A percentile compares a stretch with the other conserved stretches of the same genome.
Conservation (phyloP, 1,140 invertebrate genomes). For the Cydia pomonella region DNA sequence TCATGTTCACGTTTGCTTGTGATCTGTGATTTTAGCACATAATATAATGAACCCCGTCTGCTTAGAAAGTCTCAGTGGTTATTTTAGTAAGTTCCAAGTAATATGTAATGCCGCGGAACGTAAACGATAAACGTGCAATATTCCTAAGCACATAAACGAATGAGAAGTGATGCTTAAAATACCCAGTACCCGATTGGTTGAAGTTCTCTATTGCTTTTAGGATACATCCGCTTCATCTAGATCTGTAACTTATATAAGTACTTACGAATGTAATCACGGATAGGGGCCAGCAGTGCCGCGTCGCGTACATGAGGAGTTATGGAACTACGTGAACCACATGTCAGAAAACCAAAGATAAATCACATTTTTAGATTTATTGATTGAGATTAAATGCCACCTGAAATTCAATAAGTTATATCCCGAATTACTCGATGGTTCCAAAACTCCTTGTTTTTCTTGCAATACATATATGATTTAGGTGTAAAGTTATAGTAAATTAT, state of each 20-base stretch:
- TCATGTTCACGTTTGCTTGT: conserved; percentile 67
- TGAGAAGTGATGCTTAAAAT: conserved; percentile 33
- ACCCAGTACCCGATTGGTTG: conserved; percentile 57
- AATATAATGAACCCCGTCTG: conserved; percentile 55
- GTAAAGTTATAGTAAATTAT: conserved; percentile 79
- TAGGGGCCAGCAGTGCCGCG: conserved; percentile 46
- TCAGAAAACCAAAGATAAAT: conserved; percentile 78
- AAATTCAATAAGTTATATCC: conserved; percentile 58
- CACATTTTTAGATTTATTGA: conserved; percentile 73
- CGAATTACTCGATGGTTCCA: conserved; percentile 72
- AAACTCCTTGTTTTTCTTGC: conserved; percentile 77
- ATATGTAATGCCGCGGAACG: conserved; percentile 41
- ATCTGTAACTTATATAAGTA: conserved; percentile 80
- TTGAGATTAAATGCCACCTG: conserved; percentile 64
- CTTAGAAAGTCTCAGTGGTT: conserved; percentile 57
- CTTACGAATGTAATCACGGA: conserved; percentile 69
- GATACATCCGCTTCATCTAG: conserved; percentile 75
- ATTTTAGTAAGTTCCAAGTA: conserved; percentile 51
- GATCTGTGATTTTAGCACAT: conserved; percentile 73
- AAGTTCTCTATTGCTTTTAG: conserved; percentile 75
- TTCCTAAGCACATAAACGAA: conserved; percentile 15
- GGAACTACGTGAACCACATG: conserved; percentile 66
- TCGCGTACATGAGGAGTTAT: conserved; percentile 69
- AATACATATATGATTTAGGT: conserved; percentile 79
- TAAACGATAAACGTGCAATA: conserved; percentile 30